Evolutionary conservation across 2,888 invertebrate genomes (phyloP).

Genomic region (Aleiodes alternator): DNA sequence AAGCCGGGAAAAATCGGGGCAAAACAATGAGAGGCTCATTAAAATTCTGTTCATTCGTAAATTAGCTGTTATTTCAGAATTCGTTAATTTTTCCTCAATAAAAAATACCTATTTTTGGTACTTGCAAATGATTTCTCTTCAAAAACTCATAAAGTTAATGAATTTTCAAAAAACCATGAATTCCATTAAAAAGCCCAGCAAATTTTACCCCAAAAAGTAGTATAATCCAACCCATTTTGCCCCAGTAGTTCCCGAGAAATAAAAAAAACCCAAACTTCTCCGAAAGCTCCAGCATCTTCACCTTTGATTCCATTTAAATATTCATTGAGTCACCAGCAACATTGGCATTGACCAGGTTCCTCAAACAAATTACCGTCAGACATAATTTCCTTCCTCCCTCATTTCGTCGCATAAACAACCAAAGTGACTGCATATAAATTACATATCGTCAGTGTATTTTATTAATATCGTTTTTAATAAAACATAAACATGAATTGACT

Average conservation of each 20-base stretch:
- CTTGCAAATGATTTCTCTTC: no score
- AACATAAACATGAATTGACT: slow-evolving; percentile 4
- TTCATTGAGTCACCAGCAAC: background rate
- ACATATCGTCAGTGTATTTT: slow-evolving; percentile 43
- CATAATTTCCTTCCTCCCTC: background rate
- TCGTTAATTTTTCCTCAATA: no score
- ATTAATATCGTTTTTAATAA: slow-evolving; percentile 35
- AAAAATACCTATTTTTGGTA: no score
- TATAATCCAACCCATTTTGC: no score
- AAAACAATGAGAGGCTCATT: slow-evolving; percentile 5
- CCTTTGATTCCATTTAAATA: background rate
- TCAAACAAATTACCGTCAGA: slow-evolving; percentile 36
- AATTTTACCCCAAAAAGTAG: no score
- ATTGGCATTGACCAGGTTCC: background rate
- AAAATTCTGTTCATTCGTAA: background rate
- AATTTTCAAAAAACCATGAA: no score
- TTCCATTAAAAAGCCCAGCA: no score
- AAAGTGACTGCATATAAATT: slow-evolving; percentile 42
- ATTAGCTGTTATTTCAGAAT: background rate
- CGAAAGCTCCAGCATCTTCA: background rate
- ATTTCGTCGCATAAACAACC: slow-evolving; percentile 6
- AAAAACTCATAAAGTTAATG: no score
- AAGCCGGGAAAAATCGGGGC: no score
- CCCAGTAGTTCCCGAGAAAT: no score
- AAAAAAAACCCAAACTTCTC: background rate